These are phyloP conservation scores for Heteromyza rotundicornis DNA, from an alignment of 2,888 invertebrate species.

Conservation along the genomic window DNA sequence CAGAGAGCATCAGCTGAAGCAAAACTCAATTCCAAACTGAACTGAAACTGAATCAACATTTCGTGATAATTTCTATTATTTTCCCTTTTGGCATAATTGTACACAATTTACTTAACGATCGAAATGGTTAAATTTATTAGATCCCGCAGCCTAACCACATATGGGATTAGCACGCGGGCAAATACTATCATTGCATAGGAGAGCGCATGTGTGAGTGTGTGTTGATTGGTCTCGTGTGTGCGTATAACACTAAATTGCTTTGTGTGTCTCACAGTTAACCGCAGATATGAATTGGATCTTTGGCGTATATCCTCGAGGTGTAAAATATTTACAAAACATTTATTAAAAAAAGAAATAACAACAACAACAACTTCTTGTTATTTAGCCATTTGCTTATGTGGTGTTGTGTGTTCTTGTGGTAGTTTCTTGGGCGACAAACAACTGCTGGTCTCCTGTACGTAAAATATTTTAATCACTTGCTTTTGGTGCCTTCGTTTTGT, in stretches of 20 bases:
- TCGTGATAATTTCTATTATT: conserved; percentile 55
- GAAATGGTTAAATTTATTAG: conserved; percentile 53
- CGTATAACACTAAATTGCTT: conserved; percentile 32
- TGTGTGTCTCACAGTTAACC: conserved; percentile 23
- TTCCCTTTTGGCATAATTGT: conserved; percentile 57
- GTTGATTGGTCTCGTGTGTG: too few relatives aligned
- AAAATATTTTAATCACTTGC: neutral
- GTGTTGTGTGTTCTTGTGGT: neutral
- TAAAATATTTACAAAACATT: conserved; percentile 2
- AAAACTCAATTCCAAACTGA: conserved; percentile 25
- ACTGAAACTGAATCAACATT: conserved; percentile 37
- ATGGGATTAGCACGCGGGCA: conserved; percentile 3
- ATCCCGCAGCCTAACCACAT: conserved; percentile 42
- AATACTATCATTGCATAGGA: too few relatives aligned
- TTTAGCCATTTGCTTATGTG: neutral
- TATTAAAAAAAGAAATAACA: neutral
- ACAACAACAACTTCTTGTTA: too few relatives aligned
- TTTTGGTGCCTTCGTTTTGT: neutral
- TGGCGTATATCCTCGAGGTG: conserved; percentile 7
- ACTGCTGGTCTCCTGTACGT: neutral
- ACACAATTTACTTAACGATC: conserved; percentile 57
- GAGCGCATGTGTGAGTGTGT: neutral
- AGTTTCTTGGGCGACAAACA: neutral
- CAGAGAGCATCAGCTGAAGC: neutral
- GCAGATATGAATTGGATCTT: neutral